phyloP scores from a whole-genome alignment of 1,140 invertebrate species.

The Hypsibius dujardini region DNA sequence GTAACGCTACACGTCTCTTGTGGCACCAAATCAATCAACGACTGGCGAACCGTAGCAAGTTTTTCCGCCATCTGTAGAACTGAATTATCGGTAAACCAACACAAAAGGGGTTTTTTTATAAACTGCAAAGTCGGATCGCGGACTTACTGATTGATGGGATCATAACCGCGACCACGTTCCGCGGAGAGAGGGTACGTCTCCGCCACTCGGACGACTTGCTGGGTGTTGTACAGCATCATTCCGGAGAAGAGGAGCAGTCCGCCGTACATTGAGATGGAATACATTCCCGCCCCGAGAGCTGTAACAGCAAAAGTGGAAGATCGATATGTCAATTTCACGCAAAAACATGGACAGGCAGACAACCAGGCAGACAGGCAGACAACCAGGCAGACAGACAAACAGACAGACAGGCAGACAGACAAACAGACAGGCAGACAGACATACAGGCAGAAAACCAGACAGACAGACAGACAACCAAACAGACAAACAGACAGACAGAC shows the following conservation, averaged over 20 bases:
- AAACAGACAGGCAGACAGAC: neutral
- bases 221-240: constrained; percentile 87
- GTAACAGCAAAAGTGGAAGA: neutral
- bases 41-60: neutral
- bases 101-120: constrained; percentile 16
- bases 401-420: neutral
- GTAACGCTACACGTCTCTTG: no score
- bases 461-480: no score
- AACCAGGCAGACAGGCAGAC: neutral
- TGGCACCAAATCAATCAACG: no score
- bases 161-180: constrained; percentile 51
- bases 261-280: constrained; percentile 80
- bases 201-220: constrained; percentile 64
- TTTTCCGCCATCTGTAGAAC: neutral
- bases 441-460: no score
- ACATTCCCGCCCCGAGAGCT: constrained; percentile 65
- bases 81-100: neutral
- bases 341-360: neutral
- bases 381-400: neutral
- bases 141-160: constrained; percentile 80
- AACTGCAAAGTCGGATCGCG: neutral
- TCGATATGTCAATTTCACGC: neutral
- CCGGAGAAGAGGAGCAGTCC: constrained; percentile 75
- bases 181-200: constrained; percentile 49
- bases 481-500: no score